Evolutionary conservation across 2,113 vertebrate species (phyloP).

Genomic region (Takifugu bimaculatus): DNA sequence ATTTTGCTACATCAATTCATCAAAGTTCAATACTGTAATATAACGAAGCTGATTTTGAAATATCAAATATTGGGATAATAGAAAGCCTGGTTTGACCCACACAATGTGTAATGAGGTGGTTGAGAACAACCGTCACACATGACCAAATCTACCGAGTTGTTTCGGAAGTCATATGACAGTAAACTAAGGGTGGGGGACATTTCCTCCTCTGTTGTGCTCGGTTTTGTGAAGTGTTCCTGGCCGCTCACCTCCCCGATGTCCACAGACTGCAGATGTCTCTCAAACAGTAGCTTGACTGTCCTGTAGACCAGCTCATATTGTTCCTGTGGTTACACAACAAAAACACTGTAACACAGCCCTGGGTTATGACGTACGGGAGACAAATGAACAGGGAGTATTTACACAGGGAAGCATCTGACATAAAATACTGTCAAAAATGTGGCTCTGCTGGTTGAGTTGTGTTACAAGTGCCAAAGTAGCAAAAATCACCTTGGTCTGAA

Average conservation of each 20-base stretch:
- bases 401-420: background rate
- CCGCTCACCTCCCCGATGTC: constrained; percentile 53
- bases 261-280: constrained; percentile 74
- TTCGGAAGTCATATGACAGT: too few species aligned
- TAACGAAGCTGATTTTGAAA: too few species aligned
- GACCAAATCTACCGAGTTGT: too few species aligned
- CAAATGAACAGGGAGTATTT: background rate
- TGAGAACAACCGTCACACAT: too few species aligned
- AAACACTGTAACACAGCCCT: constrained; percentile 4
- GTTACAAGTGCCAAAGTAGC: background rate
- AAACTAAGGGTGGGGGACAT: too few species aligned
- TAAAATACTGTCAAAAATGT: constrained; percentile 20
- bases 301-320: constrained; percentile 92
- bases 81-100: too few species aligned
- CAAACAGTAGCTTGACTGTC: constrained; percentile 83
- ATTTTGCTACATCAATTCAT: too few species aligned
- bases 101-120: too few species aligned
- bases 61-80: too few species aligned
- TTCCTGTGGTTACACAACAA: constrained; percentile 73
- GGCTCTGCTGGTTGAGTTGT: constrained; percentile 15
- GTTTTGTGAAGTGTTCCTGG: background rate
- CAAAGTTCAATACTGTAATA: too few species aligned
- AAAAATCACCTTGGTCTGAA: constrained; percentile 88
- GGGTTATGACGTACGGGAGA: background rate
- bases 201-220: too few species aligned